phyloP scores from a whole-genome alignment of 2,113 vertebrate species.

The Lota lota region DNA sequence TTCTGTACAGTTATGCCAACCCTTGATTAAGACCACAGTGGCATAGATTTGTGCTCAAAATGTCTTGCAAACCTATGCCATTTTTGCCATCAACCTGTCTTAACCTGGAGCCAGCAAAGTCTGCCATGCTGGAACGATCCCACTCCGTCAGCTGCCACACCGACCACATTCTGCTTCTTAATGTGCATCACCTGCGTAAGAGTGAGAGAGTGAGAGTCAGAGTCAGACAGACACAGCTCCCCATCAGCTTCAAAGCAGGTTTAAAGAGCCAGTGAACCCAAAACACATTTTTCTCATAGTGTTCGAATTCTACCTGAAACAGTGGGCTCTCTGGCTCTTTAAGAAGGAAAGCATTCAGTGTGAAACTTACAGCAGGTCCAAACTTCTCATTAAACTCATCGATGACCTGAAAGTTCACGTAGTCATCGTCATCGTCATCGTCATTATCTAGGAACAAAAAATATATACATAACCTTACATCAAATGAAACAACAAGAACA shows the following conservation, averaged over 20 bases:
- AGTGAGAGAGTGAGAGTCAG: neutral
- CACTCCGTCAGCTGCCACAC: conserved; percentile 76
- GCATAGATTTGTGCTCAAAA: too few species aligned
- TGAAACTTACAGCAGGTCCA: conserved; percentile 64
- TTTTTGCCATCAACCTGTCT: too few species aligned
- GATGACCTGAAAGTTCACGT: conserved; percentile 61
- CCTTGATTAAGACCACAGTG: too few species aligned
- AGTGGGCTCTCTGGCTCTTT: too few species aligned
- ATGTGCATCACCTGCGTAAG: conserved; percentile 80
- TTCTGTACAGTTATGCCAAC: too few species aligned
- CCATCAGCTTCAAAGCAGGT: too few species aligned
- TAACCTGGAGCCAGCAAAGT: conserved; percentile 84
- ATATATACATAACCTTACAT: neutral
- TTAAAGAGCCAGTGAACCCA: too few species aligned
- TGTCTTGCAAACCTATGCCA: too few species aligned
- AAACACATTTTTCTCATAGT: too few species aligned
- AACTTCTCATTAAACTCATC: conserved; percentile 73
- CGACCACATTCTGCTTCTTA: conserved; percentile 78
- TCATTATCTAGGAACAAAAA: conserved; percentile 32
- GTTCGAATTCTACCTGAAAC: too few species aligned
- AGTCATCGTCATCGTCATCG: conserved; percentile 44
- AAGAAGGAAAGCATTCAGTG: neutral
- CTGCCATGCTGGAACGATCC: conserved; percentile 72
- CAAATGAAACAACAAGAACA: neutral
- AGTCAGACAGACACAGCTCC: too few species aligned